phyloP scores from a whole-genome alignment of 2,113 vertebrate genomes.

The Bombycilla garrulus region DNA sequence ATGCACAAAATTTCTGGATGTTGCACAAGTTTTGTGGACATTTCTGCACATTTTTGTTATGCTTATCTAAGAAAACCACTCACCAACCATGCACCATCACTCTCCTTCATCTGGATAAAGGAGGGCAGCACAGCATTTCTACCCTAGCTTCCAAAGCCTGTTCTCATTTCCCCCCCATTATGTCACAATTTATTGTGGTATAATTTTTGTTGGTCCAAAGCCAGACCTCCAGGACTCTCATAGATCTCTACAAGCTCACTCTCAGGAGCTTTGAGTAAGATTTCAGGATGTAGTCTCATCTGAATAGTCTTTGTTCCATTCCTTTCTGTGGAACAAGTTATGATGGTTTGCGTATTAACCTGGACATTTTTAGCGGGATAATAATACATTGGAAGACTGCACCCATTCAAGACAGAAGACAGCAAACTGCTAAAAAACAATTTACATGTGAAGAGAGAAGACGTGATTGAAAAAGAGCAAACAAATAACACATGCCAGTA shows the following conservation, averaged over 20 bases:
- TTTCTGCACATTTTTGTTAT: neutral
- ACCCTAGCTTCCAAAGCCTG: neutral
- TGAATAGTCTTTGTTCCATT: neutral
- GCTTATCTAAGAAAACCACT: neutral
- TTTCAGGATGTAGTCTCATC: neutral
- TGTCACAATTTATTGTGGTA: neutral
- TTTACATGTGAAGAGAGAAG: neutral
- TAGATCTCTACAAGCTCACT: neutral
- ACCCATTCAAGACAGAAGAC: neutral
- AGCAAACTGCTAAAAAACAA: neutral
- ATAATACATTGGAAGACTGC: neutral
- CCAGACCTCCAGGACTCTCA: neutral
- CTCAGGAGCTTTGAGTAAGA: neutral
- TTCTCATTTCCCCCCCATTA: neutral
- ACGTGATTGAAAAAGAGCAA: neutral
- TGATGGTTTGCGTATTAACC: neutral
- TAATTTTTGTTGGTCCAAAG: neutral
- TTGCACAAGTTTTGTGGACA: neutral
- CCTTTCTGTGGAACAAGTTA: neutral
- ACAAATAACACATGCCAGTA: neutral
- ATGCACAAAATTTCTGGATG: too few relatives aligned
- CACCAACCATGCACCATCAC: neutral
- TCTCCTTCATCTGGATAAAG: neutral
- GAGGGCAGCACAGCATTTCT: neutral
- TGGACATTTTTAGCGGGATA: neutral